phyloP scores from a whole-genome alignment of 23 tunicate genomes.

The Styela plicata region DNA sequence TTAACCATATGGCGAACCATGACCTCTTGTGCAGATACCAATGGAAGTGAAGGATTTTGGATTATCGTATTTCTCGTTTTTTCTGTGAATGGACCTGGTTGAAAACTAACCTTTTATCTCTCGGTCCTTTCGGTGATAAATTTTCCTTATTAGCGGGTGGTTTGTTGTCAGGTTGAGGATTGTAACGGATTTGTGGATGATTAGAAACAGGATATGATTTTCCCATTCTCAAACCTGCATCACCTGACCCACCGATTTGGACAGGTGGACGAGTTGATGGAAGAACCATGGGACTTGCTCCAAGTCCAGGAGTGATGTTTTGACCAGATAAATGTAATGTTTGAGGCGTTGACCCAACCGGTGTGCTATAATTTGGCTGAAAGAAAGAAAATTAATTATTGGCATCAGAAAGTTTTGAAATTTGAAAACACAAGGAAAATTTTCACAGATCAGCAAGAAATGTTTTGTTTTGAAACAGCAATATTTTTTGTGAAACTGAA shows the following conservation, averaged over 20 bases:
- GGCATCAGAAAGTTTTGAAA: too few relatives aligned
- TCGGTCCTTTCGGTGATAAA: conserved; percentile 9
- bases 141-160: conserved; percentile 31
- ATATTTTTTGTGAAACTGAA: too few relatives aligned
- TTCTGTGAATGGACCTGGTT: background rate
- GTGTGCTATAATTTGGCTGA: conserved; percentile 94
- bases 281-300: conserved; percentile 53
- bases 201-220: conserved; percentile 8
- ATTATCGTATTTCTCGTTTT: too few relatives aligned
- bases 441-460: too few relatives aligned
- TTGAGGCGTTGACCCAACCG: conserved; percentile 68
- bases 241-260: conserved; percentile 2
- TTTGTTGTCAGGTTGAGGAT: background rate
- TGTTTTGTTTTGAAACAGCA: too few relatives aligned
- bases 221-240: conserved; percentile 24
- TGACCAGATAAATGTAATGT: conserved; percentile 53
- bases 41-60: too few relatives aligned
- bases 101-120: conserved; percentile 1
- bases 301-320: conserved; percentile 43
- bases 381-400: background rate
- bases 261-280: conserved; percentile 16
- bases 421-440: too few relatives aligned
- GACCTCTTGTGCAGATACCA: too few relatives aligned
- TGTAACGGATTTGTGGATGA: conserved; percentile 19
- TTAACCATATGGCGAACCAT: too few relatives aligned